phyloP scores from a whole-genome alignment of 1,140 invertebrate species.

The Zophobas morio region DNA sequence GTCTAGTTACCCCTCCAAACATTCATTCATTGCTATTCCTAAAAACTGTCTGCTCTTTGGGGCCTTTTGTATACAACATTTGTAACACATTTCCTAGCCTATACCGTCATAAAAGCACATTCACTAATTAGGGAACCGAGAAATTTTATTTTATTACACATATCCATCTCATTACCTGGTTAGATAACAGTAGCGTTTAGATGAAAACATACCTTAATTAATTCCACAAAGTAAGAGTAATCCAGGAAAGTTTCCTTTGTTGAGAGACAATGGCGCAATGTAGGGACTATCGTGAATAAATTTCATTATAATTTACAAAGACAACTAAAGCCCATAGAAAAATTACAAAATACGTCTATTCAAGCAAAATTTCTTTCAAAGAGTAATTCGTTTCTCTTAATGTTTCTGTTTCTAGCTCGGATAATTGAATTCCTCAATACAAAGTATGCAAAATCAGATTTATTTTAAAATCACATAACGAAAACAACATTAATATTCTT shows the following conservation, averaged over 20 bases:
- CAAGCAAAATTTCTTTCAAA: background rate
- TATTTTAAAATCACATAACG: slow-evolving; percentile 1
- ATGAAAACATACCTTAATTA: slow-evolving; percentile 30
- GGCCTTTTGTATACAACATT: too few relatives aligned
- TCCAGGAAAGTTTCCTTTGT: slow-evolving; percentile 25
- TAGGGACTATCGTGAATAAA: slow-evolving; percentile 22
- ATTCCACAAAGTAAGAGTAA: slow-evolving; percentile 28
- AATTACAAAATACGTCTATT: slow-evolving; percentile 13
- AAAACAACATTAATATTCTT: slow-evolving; percentile 15
- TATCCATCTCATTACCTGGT: slow-evolving; percentile 5
- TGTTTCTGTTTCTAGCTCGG: background rate
- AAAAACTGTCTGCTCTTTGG: too few relatives aligned
- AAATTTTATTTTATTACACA: background rate
- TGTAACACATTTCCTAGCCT: too few relatives aligned
- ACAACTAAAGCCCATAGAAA: background rate
- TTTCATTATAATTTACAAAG: slow-evolving; percentile 17
- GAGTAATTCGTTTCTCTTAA: background rate
- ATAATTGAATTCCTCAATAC: slow-evolving; percentile 18
- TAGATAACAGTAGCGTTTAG: slow-evolving; percentile 20
- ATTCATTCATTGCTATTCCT: too few relatives aligned
- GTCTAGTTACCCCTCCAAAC: too few relatives aligned
- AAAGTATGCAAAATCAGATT: slow-evolving; percentile 17
- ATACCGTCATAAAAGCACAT: too few relatives aligned
- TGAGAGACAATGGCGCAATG: slow-evolving; percentile 16
- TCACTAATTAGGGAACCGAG: too few relatives aligned